These are phyloP conservation scores for Campoplex capitator DNA, from an alignment of 2,888 invertebrate species.

Conservation along the genomic window DNA sequence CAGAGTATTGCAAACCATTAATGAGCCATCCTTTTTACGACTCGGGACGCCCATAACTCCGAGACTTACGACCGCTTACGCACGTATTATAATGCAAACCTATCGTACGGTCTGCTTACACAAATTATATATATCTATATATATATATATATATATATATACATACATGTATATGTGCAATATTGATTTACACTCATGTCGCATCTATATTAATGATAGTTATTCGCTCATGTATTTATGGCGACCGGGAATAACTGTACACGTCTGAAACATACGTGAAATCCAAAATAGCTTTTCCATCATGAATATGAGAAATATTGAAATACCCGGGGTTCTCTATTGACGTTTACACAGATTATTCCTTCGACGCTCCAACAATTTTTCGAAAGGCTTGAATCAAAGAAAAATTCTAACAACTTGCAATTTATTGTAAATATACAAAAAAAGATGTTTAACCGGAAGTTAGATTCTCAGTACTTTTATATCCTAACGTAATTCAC, in stretches of 20 bases:
- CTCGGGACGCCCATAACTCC: constrained; percentile 51
- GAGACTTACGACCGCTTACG: constrained; percentile 61
- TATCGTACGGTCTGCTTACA: constrained; percentile 29
- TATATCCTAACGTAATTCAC: background rate
- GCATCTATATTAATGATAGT: constrained; percentile 41
- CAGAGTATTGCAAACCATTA: constrained; percentile 69
- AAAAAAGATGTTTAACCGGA: background rate
- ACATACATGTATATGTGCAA: constrained; percentile 10
- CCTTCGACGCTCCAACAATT: background rate
- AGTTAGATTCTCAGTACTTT: background rate
- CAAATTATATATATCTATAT: constrained; percentile 35
- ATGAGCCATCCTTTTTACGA: constrained; percentile 72
- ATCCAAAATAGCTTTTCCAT: background rate
- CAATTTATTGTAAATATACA: too few species aligned
- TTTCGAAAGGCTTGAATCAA: background rate
- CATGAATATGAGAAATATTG: background rate
- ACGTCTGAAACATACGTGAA: background rate
- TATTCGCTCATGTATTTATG: background rate
- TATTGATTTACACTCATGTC: constrained; percentile 41
- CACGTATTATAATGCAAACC: constrained; percentile 59
- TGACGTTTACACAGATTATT: background rate
- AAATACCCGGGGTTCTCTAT: background rate
- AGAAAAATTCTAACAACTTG: background rate
- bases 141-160: constrained; percentile 14
- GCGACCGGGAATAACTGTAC: background rate